A percentile compares a stretch with the other conserved stretches of the same genome.
phyloP scores from a whole-genome alignment of 2,113 vertebrate genomes.

The Anser cygnoides region DNA sequence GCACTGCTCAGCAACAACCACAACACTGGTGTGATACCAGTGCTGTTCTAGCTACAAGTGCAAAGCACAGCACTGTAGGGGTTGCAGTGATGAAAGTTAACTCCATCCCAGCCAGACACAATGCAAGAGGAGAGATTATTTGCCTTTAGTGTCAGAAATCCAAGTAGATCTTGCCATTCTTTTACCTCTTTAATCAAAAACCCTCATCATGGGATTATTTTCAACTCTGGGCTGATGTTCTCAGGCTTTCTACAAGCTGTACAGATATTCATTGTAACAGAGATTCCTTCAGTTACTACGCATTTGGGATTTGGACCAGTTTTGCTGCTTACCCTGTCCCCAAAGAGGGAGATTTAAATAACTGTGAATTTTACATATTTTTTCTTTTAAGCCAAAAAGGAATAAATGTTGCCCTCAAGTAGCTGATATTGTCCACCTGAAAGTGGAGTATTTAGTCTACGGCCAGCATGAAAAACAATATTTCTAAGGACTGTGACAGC shows the following conservation, averaged over 20 bases:
- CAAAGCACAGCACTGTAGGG: too few species aligned
- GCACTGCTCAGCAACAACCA: too few species aligned
- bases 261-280: not conserved
- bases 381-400: not conserved
- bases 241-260: not conserved
- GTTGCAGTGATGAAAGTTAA: too few species aligned
- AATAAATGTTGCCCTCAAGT: not conserved
- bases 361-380: not conserved
- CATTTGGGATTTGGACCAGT: not conserved
- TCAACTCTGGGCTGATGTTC: not conserved
- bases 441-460: not conserved
- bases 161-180: not conserved
- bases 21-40: too few species aligned
- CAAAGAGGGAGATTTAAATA: not conserved
- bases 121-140: not conserved
- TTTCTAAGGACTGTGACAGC: not conserved
- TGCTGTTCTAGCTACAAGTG: too few species aligned
- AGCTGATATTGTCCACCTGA: not conserved
- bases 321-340: not conserved
- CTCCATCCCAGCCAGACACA: too few species aligned
- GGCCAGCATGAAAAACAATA: not conserved
- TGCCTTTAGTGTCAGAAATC: not conserved
- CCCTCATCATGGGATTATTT: not conserved
- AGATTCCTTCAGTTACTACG: not conserved
- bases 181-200: not conserved